Base-by-base conservation (phyloP, 2,797 vertebrate genomes). In the Sebastes paucispinis region DNA sequence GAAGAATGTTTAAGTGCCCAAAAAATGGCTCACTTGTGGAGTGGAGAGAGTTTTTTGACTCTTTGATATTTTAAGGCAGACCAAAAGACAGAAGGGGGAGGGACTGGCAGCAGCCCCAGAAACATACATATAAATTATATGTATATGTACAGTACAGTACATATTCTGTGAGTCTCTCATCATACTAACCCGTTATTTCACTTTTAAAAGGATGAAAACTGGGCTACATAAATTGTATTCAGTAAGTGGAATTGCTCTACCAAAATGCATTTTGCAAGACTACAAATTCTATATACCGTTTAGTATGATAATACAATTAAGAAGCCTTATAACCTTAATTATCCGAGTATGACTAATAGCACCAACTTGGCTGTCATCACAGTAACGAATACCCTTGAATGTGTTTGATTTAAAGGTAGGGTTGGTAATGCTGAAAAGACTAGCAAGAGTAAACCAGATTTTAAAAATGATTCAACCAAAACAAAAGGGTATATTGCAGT, bases 1-100 rank as follows among this genome's bases (percentile, higher is more conserved):
- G 77, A 88, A 88, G 79, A 90, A 87, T 88, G 73, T 87, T 87
- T 73, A 87, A 91, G 90, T 85, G 79, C 52, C 75, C 71, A 55
- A 79, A 82, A 87, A 85, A 90, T 69, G 72, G 79, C 80, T 88
- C 76, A 84, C 78, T 87, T 80, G 65, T 76, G 47, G 72, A 87
- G 63, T 47, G 34, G 20, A 85, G 69, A 69, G 64, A 24, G 24
- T 55, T 86, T 75, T 72, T 79, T 2, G 2, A 69, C 72, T 69
- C 77, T 87, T 73, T 77, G 72, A 82, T 54, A n/a, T 86, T 85
- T 57, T 76, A 71, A 72, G 52, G 68, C 58, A 43, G 54, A 50
- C 29, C 22, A 73, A 83, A 71, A 69, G 50, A 82, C 62, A 67
- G 39, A 80, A 43, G 39, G 39, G 54, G 54, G 34, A 85, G 43